Base-by-base conservation (phyloP, 1,140 invertebrate species). In the Aethina tumida region DNA sequence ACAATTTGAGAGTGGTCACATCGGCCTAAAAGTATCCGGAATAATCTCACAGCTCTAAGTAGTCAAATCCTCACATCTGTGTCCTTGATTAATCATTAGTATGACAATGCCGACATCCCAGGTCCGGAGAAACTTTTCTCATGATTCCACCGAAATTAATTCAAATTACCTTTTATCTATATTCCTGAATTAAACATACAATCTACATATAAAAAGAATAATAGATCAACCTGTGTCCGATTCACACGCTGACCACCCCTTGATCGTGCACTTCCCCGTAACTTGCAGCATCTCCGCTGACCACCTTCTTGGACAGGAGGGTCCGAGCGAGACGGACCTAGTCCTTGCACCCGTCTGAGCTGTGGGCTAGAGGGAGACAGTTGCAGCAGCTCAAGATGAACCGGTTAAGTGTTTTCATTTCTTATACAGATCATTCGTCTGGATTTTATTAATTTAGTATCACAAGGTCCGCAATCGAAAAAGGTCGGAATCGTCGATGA, bases 181-280 rank as follows among this genome's bases (percentile, higher is more conserved):
- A 41, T 42, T 31, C 33, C 27, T 22, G 18, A 32, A 24, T 40
- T 37, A 45, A 43, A 49, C 17, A 18, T 19, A 19, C 29, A 19
- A 48, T 52, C 41, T 50, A 35, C 49, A 55, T 55, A 52, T 51
- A 53, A 55, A 55, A 47, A 53, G 51, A 43, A 35, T 35, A 35
- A 32, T 12, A 45, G 35, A 54, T 50, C 53, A 55, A 55, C 53
- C 53, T 55, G 53, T 42, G 21, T 20, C 15, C 22, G 28, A 42
- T 55, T 55, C 53, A 53, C 53, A 55, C 53, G 49, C 39, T 44
- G 39, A 45, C 39, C 47, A 48, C 49, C 53, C 42, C 41, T 41
- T 35, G 35, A 39, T 48, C 39, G 35, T 35, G 36, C 32, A 52
- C 50, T 55, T 52, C 52, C 50, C 49, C 43, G 49, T 52, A 46